Conservation (phyloP, 2,113 vertebrate genomes). For the Micronisus gabar region DNA sequence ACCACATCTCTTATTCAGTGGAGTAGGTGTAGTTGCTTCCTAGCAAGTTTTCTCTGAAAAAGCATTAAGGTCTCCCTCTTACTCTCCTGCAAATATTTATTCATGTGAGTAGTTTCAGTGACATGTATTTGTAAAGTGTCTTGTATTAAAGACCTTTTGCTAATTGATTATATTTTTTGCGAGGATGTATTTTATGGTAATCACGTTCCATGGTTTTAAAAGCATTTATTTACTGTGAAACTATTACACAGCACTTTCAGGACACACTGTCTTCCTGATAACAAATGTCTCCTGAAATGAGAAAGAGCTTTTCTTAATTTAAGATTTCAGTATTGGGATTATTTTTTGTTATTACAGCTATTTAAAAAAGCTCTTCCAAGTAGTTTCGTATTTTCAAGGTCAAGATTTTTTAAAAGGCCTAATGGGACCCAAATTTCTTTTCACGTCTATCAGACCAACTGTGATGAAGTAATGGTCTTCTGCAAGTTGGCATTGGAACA, state of each 20-base stretch:
- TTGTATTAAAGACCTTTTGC: background rate
- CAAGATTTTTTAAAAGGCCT: slow-evolving; percentile 1
- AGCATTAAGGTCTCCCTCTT: background rate
- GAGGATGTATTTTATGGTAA: background rate
- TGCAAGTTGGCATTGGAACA: slow-evolving; percentile 18
- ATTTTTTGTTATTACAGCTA: background rate
- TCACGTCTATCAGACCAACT: background rate
- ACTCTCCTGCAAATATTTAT: background rate
- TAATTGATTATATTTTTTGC: slow-evolving; percentile 1
- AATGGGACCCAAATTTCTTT: background rate
- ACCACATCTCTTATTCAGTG: background rate
- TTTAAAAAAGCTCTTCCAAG: slow-evolving; percentile 12
- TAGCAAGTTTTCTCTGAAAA: background rate
- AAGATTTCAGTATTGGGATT: background rate
- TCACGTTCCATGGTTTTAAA: background rate
- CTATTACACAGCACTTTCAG: background rate
- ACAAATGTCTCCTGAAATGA: slow-evolving; percentile 4
- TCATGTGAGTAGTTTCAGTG: background rate
- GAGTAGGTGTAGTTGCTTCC: background rate
- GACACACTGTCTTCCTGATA: background rate
- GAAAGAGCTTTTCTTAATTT: slow-evolving; percentile 7
- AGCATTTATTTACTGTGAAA: slow-evolving; percentile 26
- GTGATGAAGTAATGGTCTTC: slow-evolving; percentile 5
- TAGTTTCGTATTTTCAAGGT: slow-evolving; percentile 27
- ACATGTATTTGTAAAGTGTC: background rate